Evolutionary conservation across 1,140 invertebrate species (phyloP).

Genomic region (Bombus pascuorum): DNA sequence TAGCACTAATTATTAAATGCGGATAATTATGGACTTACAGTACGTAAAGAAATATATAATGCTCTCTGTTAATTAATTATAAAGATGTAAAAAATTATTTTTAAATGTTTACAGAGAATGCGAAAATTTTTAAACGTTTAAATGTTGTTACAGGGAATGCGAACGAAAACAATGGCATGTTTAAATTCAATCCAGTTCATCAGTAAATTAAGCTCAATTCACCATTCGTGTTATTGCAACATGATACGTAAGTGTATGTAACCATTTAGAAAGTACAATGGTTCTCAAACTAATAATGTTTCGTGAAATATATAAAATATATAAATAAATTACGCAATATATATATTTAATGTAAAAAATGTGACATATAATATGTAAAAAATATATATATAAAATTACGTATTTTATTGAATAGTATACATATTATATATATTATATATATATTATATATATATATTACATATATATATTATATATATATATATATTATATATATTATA

Average conservation of each 20-base stretch:
- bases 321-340: not conserved
- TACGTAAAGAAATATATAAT: not conserved
- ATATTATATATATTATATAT: not conserved
- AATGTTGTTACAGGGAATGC: no score
- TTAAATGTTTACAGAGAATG: not conserved
- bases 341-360: not conserved
- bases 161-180: not conserved
- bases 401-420: no score
- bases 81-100: not conserved
- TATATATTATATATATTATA: no score
- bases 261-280: not conserved
- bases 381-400: no score
- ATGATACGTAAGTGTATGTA: not conserved
- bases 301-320: not conserved
- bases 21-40: not conserved
- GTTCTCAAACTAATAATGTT: not conserved
- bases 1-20: not conserved
- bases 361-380: no score
- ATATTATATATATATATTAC: no score
- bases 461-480: not conserved
- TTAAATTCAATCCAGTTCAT: not conserved
- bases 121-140: not conserved
- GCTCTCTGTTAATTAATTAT: not conserved
- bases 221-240: not conserved
- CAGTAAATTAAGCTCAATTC: not conserved